Conservation (phyloP, 1,140 invertebrate species). For the Periplaneta americana region DNA sequence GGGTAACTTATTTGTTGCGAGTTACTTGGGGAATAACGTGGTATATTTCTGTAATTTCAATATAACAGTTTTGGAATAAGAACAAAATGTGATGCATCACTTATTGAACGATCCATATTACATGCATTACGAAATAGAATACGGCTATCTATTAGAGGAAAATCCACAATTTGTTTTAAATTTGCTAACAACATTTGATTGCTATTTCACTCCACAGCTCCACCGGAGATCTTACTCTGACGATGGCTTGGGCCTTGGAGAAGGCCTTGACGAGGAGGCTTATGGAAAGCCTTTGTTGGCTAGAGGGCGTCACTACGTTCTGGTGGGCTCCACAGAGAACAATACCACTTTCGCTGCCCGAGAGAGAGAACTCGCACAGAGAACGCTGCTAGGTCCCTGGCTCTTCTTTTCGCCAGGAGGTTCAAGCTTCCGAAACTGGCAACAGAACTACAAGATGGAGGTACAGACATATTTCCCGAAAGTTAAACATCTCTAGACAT, state of each 20-base stretch:
- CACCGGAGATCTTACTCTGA: conserved; percentile 83
- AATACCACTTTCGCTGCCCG: conserved; percentile 23
- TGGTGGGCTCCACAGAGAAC: conserved; percentile 36
- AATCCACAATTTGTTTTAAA: not conserved
- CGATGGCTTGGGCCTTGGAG: conserved; percentile 89
- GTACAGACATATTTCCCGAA: no score
- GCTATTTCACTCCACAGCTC: conserved; percentile 46
- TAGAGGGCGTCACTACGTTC: conserved; percentile 66
- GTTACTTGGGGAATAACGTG: no score
- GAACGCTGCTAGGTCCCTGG: conserved; percentile 27
- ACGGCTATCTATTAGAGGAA: not conserved
- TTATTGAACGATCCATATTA: not conserved
- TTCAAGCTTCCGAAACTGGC: no score
- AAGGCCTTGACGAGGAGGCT: conserved; percentile 85
- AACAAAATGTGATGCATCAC: no score
- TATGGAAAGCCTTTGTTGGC: no score
- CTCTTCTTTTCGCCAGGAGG: not conserved
- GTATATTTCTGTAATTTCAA: no score
- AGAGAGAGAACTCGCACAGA: conserved; percentile 33
- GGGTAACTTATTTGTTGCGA: no score
- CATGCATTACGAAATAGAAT: not conserved
- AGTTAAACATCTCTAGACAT: no score
- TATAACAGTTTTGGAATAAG: no score
- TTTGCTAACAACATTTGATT: not conserved
- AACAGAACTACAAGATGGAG: no score